Evolutionary conservation across 2,797 vertebrate species (phyloP).

Genomic region (Ctenopoma kingsleyae): DNA sequence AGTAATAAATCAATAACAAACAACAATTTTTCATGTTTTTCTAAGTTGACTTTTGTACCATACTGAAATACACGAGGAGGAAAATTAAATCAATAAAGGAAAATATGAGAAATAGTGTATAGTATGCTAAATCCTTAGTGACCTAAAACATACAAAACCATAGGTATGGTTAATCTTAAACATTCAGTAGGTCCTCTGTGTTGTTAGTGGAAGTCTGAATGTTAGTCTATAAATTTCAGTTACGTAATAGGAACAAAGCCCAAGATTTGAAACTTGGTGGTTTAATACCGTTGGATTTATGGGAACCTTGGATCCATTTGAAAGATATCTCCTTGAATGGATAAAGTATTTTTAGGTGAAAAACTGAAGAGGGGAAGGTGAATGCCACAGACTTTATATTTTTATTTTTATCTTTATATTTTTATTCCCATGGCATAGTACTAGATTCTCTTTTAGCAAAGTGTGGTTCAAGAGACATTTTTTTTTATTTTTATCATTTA

Average conservation of each 20-base stretch:
- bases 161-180: background rate
- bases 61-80: background rate
- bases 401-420: slow-evolving; percentile 33
- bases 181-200: background rate
- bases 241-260: background rate
- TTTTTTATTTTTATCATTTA: slow-evolving; percentile 35
- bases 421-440: slow-evolving; percentile 16
- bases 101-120: background rate
- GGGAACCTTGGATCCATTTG: slow-evolving; percentile 67
- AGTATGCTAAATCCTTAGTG: background rate
- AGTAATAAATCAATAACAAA: slow-evolving; percentile 1
- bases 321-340: slow-evolving; percentile 31
- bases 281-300: slow-evolving; percentile 46
- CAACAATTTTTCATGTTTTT: background rate
- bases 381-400: slow-evolving; percentile 16
- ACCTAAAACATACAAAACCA: background rate
- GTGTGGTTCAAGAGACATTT: slow-evolving; percentile 16
- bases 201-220: background rate
- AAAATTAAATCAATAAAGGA: background rate
- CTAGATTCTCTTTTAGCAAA: slow-evolving; percentile 4
- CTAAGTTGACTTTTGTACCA: background rate
- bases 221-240: slow-evolving; percentile 2
- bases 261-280: slow-evolving; percentile 15
- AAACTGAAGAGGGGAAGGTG: slow-evolving; percentile 23
- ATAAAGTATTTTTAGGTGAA: slow-evolving; percentile 34